Evolutionary conservation across 1,140 invertebrate genomes (phyloP), one percentile per base, ranked within the genome.

Genomic region (Whitmania pigra): DNA sequence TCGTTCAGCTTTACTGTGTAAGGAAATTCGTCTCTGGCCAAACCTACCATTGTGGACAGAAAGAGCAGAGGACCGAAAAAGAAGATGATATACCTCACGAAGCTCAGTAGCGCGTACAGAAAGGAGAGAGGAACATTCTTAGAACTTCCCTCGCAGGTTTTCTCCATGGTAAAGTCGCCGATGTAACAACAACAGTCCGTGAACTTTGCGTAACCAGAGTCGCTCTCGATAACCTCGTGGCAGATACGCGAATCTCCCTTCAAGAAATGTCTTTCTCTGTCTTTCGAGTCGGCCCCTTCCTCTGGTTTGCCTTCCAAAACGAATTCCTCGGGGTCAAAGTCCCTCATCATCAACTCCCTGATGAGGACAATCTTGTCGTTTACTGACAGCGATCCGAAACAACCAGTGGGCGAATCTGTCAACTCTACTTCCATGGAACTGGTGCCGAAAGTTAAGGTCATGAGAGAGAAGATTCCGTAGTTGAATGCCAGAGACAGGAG

Each of bases 401-500:
- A 81, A 18, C 79, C 79, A 2, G 53, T 71, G 0, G 79, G 79
- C 15, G 31, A 53, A 73, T 81, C 79, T 31, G 57, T 53, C 9
- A 80, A 66, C 9, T 71, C 69, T 11, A 80, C 73, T 0, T 75
- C 53, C 1, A 77, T 71, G 15, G 67, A 63, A 25, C 6, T 71
- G 5, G 66, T 69, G 25, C 73, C 73, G 27, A 74, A 72, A n/a
- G 73, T 74, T 17, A 40, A 78, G 27, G 80, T 80, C 49, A 77
- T 77, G 75, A 81, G 76, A 18, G 79, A 80, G 20, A 80, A 71
- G 20, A 81, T 76, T 69, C 80, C 78, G 73, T 80, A 80, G 72
- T 81, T 77, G 69, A 81, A 81, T 0, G 79, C 78, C 43, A 81
- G 71, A 73, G 79, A 79, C 13, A 81, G 75, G 27, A 81, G 69